Base-by-base conservation (phyloP, 2,797 vertebrate genomes). In the Craterocephalus amniculus region DNA sequence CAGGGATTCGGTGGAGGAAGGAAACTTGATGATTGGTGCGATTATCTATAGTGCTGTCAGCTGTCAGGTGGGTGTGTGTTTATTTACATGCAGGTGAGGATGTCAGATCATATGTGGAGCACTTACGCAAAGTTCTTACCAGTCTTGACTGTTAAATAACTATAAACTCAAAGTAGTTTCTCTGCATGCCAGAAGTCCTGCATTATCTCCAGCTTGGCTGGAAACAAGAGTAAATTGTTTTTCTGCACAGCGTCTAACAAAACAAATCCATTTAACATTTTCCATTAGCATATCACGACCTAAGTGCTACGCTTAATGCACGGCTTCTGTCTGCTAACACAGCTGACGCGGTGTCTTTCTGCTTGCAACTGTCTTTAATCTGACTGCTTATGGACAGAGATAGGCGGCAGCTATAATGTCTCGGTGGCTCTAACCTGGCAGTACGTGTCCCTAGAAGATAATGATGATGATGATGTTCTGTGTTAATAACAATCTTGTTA, bases 171-270 rank as follows among this genome's bases (percentile, higher is more conserved):
- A 63, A 68, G 3, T 76, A 76, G 80, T 68, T 73, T 61, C 68
- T 74, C 34, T 18, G 65, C 81, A 60, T 70, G 70, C 75, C 63
- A 62, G 62, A 62, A 67, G 75, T 70, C 63, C 45, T 73, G 72
- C 82, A 76, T 88, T 79, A 83, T 87, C 80, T 82, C 78, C 81
- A 87, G 67, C 69, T 63, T 80, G 58, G 55, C 64, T 76, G 72
- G 83, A 90, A 88, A 89, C 80, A 74, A 68, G 63, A 80, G 80
- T 81, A 85, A 90, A 91, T 88, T 67, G 85, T 79, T 84, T 89
- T 84, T 81, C 73, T 88, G 63, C 75, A 83, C 87, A 89, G 79
- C 22, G 52, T 84, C 87, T 86, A 85, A 91, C 85, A 74, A 79
- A 70, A 83, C 80, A 74, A 90, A 88, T 84, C 70, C 86, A 81